Evolutionary conservation across 2,888 invertebrate species (phyloP), one percentile per base, ranked within the genome.

Genomic region (Chromoteleia sp.): DNA sequence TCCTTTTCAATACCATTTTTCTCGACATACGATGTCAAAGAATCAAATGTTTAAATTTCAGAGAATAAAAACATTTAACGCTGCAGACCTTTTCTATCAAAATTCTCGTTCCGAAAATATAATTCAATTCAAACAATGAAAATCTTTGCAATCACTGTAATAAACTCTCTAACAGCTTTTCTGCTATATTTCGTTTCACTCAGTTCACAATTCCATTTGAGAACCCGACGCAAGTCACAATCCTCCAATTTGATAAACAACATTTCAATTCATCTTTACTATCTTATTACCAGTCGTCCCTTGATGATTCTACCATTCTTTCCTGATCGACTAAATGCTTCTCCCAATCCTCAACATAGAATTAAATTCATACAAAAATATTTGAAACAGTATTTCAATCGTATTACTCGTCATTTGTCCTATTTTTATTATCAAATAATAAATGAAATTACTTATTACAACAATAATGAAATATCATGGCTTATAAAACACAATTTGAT

Each of bases 181-280:
- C 21, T 21, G 29, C 30, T 59, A 41, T 41, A 59, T 59, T 59
- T 41, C 21, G 41, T 39, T 59, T 59, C 33, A 45, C 33, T 61
- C 33, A 45, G 45, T 61, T 61, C 45, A 45, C 61, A 33, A 61
- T 61, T 61, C 33, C 43, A 43, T 43, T 61, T 43, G 43, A 43
- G 59, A 29, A 61, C 7, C 10, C 17, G n/a, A 30, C 19, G 59
- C 61, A 61, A 61, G 12, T 33, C 30, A 45, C 61, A 61, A 19
- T 45, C 45, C 61, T 33, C 29, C 61, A 61, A 45, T 61, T 61
- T 61, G 61, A 61, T 61, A 61, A 61, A 61, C 61, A 61, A 61
- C 59, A 61, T 61, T 61, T 61, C 61, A 61, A 61, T 61, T 61
- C 45, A 61, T 43, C 45, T 45, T 43, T 45, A 30, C 61, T 19